Conservation (phyloP, 2,113 vertebrate genomes). For the Pogonocichla stellata region DNA sequence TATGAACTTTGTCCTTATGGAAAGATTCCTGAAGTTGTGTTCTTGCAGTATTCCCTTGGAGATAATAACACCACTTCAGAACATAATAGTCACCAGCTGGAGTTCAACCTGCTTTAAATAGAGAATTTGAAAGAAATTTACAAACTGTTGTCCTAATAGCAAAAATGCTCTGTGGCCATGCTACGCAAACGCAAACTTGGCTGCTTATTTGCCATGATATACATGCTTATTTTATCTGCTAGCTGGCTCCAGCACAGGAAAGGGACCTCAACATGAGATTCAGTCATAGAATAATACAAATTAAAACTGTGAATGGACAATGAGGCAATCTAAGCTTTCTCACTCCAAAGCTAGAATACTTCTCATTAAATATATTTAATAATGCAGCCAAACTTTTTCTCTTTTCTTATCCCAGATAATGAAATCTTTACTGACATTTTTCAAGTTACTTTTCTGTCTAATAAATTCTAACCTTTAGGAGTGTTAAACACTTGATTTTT, state of each 20-base stretch:
- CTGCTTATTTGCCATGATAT: neutral
- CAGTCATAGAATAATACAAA: neutral
- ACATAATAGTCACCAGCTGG: neutral
- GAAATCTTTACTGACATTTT: neutral
- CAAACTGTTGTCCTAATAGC: neutral
- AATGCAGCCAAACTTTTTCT: neutral
- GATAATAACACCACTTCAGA: neutral
- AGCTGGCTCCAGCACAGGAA: neutral
- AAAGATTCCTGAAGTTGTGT: constrained; percentile 18
- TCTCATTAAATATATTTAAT: neutral
- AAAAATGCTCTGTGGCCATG: neutral
- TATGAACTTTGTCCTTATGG: neutral
- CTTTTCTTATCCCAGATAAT: neutral
- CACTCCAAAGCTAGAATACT: neutral
- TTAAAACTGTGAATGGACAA: neutral
- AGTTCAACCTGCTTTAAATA: neutral
- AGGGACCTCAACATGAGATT: neutral
- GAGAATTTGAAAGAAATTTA: neutral
- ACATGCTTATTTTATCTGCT: neutral
- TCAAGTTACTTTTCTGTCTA: neutral
- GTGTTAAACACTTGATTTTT: neutral
- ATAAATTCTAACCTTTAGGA: neutral
- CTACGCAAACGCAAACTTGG: neutral
- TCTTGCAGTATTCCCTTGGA: constrained; percentile 12
- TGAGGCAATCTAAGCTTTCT: neutral